Evolutionary conservation across 2,888 invertebrate species (phyloP).

Genomic region (Cordilura impudica): DNA sequence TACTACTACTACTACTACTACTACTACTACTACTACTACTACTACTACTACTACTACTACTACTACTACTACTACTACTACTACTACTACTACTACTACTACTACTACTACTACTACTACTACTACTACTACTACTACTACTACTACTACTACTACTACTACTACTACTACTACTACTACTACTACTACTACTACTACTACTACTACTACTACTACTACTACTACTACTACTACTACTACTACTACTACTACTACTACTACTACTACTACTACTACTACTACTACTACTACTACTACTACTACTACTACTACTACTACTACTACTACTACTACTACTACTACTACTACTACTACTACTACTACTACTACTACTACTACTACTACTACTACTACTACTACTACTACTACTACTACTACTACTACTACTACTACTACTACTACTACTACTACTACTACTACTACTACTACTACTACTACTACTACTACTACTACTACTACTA

Average conservation of each 20-base stretch:
- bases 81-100: not conserved
- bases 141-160: not conserved
- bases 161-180: not conserved
- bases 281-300: not conserved
- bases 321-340: not conserved
- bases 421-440: slow-evolving; percentile 3
- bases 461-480: slow-evolving; percentile 8
- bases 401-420: not conserved
- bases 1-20: not conserved
- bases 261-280: not conserved
- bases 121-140: not conserved
- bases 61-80: not conserved
- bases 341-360: not conserved
- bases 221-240: not conserved
- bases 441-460: slow-evolving; percentile 11
- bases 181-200: not conserved
- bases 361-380: not conserved
- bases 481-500: slow-evolving; percentile 16
- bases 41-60: not conserved
- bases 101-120: not conserved
- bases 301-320: not conserved
- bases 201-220: not conserved
- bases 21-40: not conserved
- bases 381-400: slow-evolving; percentile 1
- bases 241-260: not conserved